Evolutionary conservation across 2,888 invertebrate species (phyloP), one percentile per base, ranked within the genome.

Genomic region (Carabus problematicus): DNA sequence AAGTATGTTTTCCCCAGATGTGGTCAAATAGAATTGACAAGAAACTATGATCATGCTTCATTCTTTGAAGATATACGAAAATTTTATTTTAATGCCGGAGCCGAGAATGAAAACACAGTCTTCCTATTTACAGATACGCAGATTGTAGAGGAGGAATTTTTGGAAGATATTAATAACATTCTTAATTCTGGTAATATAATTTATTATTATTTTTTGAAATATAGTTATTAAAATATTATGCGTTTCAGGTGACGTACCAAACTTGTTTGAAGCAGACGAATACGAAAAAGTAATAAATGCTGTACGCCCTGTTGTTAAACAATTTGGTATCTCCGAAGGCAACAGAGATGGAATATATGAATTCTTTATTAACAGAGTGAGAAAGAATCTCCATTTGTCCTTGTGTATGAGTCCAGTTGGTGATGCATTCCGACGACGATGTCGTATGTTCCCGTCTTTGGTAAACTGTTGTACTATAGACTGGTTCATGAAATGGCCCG

Each of bases 381-480:
- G 94, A 47, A 89, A 88, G 69, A 93, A 93, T 80, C 85, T 96
- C 3, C 95, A 96, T 78, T 86, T 95, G 42, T 92, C 94, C 63
- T 86, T 95, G 60, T 94, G 94, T 72, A 94, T 95, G 94, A 94
- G 93, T 78, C 95, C 95, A 0, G 92, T 95, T 0, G 95, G 95
- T 0, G 93, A 93, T 78, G 89, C 93, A 0, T 95, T 95, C 80
- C 87, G 93, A 71, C 89, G 93, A 47, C 87, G 96, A 7, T 93
- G 96, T 75, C 89, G 96, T 52, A 95, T 96, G 93, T 97, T 96
- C 79, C 97, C 97, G 0, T 95, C 96, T 0, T 83, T 97, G 72
- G 93, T 95, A 6, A 97, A 96, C 82, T 96, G 95, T 78, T 96
- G 95, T 77, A 95, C 95, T 0, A 95, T 97, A 70, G 95, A 97